phyloP scores from a whole-genome alignment of 2,113 vertebrate genomes.

The Rhea americana region DNA sequence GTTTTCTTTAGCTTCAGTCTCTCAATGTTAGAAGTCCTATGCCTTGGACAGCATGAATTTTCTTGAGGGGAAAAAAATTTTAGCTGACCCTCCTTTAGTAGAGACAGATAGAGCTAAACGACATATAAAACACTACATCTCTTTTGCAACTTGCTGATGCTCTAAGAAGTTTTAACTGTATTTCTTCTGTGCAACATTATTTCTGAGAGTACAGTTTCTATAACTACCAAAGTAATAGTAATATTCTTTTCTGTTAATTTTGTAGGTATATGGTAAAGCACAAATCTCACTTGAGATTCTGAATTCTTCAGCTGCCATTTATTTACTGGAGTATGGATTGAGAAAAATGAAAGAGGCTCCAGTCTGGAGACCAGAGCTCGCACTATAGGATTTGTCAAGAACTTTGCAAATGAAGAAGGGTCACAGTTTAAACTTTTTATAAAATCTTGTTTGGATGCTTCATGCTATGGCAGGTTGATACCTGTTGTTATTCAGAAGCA shows the following conservation, averaged over 20 bases:
- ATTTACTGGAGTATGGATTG: constrained; percentile 75
- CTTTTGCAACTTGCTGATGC: neutral
- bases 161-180: neutral
- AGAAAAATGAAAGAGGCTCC: constrained; percentile 68
- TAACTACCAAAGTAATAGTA: neutral
- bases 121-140: neutral
- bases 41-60: neutral
- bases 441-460: constrained; percentile 76
- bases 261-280: constrained; percentile 98
- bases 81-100: neutral
- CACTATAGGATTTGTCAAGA: constrained; percentile 72
- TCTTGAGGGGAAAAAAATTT: neutral
- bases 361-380: constrained; percentile 67
- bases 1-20: neutral
- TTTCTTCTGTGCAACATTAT: neutral
- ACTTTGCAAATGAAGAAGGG: constrained; percentile 72
- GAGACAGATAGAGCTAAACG: neutral
- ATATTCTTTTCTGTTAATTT: neutral
- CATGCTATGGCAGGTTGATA: constrained; percentile 70
- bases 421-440: constrained; percentile 74
- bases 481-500: constrained; percentile 77
- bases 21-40: neutral
- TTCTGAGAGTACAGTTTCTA: neutral
- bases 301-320: constrained; percentile 73
- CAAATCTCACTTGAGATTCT: constrained; percentile 98